phyloP scores from a whole-genome alignment of 2,888 invertebrate genomes.

The Cryptocephalus moraei region DNA sequence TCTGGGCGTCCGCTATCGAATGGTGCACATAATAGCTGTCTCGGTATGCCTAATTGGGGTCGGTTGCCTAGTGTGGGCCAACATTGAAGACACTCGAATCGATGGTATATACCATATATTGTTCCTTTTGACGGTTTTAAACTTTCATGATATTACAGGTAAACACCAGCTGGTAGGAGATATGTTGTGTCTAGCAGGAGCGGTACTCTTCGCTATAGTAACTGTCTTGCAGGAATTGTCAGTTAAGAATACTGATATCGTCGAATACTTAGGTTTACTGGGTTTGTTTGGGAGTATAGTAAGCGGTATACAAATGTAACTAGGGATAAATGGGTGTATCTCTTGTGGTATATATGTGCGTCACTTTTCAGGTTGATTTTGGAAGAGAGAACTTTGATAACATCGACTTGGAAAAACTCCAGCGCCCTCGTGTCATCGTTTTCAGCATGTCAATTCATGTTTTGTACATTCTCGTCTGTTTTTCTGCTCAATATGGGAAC shows the following conservation, averaged over 20 bases:
- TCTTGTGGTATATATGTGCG: neutral
- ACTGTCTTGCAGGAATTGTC: constrained; percentile 76
- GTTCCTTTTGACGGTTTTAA: neutral
- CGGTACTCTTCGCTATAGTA: constrained; percentile 66
- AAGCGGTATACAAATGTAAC: constrained; percentile 69
- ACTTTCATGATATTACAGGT: constrained; percentile 39
- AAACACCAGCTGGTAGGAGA: constrained; percentile 74
- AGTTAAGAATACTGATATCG: constrained; percentile 64
- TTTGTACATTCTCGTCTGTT: constrained; percentile 66
- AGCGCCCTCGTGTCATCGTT: constrained; percentile 46
- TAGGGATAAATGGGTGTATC: neutral
- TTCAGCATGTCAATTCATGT: constrained; percentile 62
- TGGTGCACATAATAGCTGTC: constrained; percentile 69
- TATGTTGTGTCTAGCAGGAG: constrained; percentile 68
- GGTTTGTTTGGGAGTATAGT: constrained; percentile 72
- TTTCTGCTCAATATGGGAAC: constrained; percentile 70
- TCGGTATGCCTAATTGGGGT: constrained; percentile 72
- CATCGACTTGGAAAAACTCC: constrained; percentile 52
- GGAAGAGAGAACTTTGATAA: constrained; percentile 58
- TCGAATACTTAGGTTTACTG: constrained; percentile 73
- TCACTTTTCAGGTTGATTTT: constrained; percentile 42
- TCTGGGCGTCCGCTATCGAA: constrained; percentile 62
- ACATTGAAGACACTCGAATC: constrained; percentile 61
- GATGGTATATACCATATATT: constrained; percentile 38
- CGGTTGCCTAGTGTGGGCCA: constrained; percentile 74